Conservation (phyloP, 2,888 invertebrate genomes). For the Heteromyza rotundicornis region DNA sequence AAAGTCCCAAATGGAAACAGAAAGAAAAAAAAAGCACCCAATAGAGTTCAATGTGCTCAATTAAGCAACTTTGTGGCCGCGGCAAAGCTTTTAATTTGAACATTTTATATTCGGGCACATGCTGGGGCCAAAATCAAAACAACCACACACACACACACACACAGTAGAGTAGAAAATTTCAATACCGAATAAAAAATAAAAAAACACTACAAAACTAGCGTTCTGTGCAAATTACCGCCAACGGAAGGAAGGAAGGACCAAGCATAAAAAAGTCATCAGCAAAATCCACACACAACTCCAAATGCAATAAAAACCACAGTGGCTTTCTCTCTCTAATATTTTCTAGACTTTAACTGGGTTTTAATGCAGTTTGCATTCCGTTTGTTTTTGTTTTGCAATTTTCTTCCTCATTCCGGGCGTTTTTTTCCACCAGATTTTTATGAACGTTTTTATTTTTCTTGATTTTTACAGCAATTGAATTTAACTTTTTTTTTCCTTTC, state of each 20-base stretch:
- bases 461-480: slow-evolving; percentile 4
- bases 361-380: neutral
- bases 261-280: too few relatives aligned
- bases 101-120: too few relatives aligned
- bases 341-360: neutral
- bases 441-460: neutral
- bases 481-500: too few relatives aligned
- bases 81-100: neutral
- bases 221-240: too few relatives aligned
- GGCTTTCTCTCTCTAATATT: neutral
- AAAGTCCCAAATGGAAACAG: neutral
- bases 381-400: neutral
- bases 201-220: too few relatives aligned
- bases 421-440: neutral
- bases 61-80: neutral
- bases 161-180: neutral
- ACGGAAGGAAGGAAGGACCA: too few relatives aligned
- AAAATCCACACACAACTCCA: too few relatives aligned
- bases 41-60: neutral
- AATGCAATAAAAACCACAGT: too few relatives aligned
- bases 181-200: too few relatives aligned
- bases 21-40: too few relatives aligned
- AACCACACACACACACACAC: neutral
- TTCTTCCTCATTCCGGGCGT: neutral
- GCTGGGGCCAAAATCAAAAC: neutral